These are phyloP conservation scores for Tethya wilhelma DNA, from an alignment of 37 sponge, comb jelly and placozoan genomes.

Conservation along the genomic window DNA sequence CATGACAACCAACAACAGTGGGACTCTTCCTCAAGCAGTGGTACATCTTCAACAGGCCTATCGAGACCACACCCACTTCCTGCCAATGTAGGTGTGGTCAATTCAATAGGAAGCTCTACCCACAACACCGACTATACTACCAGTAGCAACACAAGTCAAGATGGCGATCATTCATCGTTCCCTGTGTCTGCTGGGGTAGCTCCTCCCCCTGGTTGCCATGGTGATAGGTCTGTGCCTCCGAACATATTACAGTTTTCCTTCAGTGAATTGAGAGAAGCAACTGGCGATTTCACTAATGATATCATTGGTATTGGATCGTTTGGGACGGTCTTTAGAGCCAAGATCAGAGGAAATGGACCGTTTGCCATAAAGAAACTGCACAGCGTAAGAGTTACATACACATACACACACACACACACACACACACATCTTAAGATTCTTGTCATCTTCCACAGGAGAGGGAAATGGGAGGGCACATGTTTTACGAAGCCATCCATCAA, in stretches of 20 bases:
- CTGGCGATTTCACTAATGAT: slow-evolving; percentile 52
- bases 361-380: slow-evolving; percentile 77
- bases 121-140: no score
- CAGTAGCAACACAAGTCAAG: no score
- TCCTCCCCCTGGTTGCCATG: no score
- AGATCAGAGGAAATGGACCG: slow-evolving; percentile 59
- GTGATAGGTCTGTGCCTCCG: no score
- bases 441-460: slow-evolving; percentile 18
- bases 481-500: slow-evolving; percentile 54
- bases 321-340: slow-evolving; percentile 68
- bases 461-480: slow-evolving; percentile 44
- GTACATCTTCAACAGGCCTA: no score
- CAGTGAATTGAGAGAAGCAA: slow-evolving; percentile 49
- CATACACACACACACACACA: neutral
- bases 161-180: no score
- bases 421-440: neutral
- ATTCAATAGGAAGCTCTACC: no score
- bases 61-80: no score
- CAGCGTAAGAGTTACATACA: slow-evolving; percentile 34
- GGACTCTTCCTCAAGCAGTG: no score
- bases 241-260: slow-evolving; percentile 51
- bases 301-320: slow-evolving; percentile 58
- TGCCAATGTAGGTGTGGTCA: no score
- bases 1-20: no score
- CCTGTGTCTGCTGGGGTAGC: no score